Base-by-base conservation (phyloP, 2,888 invertebrate genomes). In the Ichneumoninae sp. region DNA sequence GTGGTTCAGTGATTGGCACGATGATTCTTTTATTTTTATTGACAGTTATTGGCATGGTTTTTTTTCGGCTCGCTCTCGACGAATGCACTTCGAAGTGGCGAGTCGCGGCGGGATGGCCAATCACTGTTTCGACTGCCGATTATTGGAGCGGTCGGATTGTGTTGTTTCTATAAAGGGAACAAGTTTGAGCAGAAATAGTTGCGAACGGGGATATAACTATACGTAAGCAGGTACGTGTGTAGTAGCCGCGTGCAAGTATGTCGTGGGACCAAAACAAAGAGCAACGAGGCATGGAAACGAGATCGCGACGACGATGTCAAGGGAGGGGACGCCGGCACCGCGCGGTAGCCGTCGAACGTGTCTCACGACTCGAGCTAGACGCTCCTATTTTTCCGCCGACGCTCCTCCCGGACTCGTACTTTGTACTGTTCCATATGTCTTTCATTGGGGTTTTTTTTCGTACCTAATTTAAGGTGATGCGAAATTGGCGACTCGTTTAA, bases 311-410 rank as follows among this genome's bases (percentile, higher is more conserved):
- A 60, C 50, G 71, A 44, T 62, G 62, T 30, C 62, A 33, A 22
- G 69, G 76, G 60, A 62, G 80, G 80, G 62, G 52, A 4, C 70
- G 68, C 50, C 74, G 78, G 50, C 74, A 50, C 78, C 71, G 57
- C 68, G 80, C 68, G 66, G 76, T 50, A 86, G 84, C 89, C 87
- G 87, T 81, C 87, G 88, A 91, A 90, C 89, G 89, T 90, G 88
- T 90, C 89, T 89, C 91, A 90, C 91, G 90, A 89, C 84, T 88
- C 82, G 72, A 52, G 50, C 85, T 78, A 74, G 80, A 81, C 71
- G 78, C 81, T 70, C 86, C 87, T 77, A 80, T 66, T 69, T 86
- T 69, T 86, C 80, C 57, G 76, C 72, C 69, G 60, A 76, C 60
- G 62, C 70, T 75, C 60, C 54, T 70, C 65, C 77, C 68, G 82